Conservation (phyloP, 2,888 invertebrate genomes). For the Heliconius aoede region DNA sequence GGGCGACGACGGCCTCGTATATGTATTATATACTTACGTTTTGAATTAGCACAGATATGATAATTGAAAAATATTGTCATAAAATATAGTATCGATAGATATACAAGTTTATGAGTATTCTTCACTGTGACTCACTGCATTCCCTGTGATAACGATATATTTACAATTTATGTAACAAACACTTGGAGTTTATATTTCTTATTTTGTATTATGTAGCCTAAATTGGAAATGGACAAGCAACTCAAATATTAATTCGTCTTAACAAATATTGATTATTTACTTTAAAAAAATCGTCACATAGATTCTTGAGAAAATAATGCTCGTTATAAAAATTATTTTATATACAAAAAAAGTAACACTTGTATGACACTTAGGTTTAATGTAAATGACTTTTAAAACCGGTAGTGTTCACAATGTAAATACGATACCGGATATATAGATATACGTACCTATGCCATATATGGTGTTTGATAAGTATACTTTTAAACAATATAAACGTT, state of each 20-base stretch:
- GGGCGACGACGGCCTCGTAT: too few relatives aligned
- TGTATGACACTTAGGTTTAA: neutral
- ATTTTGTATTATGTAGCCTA: neutral
- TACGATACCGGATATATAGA: conserved; percentile 9
- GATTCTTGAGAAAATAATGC: too few relatives aligned
- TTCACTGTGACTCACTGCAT: conserved; percentile 9
- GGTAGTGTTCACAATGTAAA: conserved; percentile 8
- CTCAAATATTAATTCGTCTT: too few relatives aligned
- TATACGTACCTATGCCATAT: neutral
- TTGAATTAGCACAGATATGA: conserved; percentile 4
- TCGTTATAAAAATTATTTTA: neutral
- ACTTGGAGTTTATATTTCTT: neutral
- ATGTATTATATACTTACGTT: neutral
- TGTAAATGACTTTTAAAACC: conserved; percentile 10
- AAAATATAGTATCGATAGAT: conserved; percentile 8
- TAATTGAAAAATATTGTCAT: conserved; percentile 1
- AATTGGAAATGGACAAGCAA: neutral
- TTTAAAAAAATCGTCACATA: too few relatives aligned
- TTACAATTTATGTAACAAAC: neutral
- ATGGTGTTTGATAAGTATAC: neutral
- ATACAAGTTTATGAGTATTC: conserved; percentile 19
- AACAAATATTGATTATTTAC: too few relatives aligned
- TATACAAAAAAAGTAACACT: neutral
- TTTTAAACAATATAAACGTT: neutral
- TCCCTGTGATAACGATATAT: neutral